Percentiles rank a stretch among this genome's conserved stretches.
Evolutionary conservation across 2,888 invertebrate species (phyloP).

Genomic region (Stenoptilia bipunctidactyla): DNA sequence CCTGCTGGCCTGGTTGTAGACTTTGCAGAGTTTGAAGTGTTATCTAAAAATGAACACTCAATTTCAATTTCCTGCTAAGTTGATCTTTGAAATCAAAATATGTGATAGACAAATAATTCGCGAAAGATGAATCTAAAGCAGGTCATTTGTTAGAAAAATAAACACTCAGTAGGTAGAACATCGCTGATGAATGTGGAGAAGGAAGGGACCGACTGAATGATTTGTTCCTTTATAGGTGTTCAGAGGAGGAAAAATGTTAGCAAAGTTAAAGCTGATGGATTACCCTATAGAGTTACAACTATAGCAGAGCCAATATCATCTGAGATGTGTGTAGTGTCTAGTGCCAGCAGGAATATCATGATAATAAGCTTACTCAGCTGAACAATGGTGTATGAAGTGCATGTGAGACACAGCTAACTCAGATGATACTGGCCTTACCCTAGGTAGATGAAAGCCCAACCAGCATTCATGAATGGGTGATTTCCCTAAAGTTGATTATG

Average conservation of each 20-base stretch:
- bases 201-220: conserved; percentile 5
- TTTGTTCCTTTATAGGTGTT: background rate
- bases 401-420: background rate
- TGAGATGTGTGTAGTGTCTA: background rate
- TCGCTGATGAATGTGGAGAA: conserved; percentile 19
- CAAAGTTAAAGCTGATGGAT: conserved; percentile 20
- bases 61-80: conserved; percentile 35
- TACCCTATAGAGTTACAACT: conserved; percentile 7
- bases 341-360: no score
- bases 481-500: no score
- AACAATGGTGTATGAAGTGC: no score
- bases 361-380: no score
- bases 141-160: conserved; percentile 40
- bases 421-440: no score
- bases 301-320: background rate
- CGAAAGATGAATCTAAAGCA: conserved; percentile 30
- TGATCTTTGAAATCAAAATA: conserved; percentile 11
- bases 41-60: conserved; percentile 76
- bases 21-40: conserved; percentile 90
- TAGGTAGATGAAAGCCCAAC: no score
- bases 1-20: conserved; percentile 89
- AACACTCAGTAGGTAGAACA: conserved; percentile 20
- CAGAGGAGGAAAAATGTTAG: conserved; percentile 14
- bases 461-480: no score
- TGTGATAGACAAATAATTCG: no score